Conservation (phyloP, 2,888 invertebrate genomes). For the Parthenolecanium corni region DNA sequence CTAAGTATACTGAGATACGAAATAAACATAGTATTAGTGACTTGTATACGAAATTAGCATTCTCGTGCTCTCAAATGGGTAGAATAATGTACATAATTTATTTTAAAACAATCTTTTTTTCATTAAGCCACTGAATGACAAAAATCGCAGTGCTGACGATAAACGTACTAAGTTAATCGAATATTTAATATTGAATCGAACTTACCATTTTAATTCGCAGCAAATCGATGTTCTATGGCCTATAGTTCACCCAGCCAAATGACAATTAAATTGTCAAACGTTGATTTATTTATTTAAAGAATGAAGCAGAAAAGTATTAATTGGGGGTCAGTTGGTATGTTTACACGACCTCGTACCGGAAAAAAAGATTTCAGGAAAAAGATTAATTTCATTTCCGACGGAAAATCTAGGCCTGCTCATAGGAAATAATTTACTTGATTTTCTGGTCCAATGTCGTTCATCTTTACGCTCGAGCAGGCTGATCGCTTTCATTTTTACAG, state of each 20-base stretch:
- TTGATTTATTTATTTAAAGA: background rate
- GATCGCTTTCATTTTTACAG: slow-evolving; percentile 20
- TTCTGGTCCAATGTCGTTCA: slow-evolving; percentile 17
- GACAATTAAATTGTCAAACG: background rate
- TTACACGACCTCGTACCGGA: slow-evolving; percentile 10
- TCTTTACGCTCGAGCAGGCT: slow-evolving; percentile 1
- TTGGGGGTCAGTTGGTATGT: slow-evolving; percentile 7
- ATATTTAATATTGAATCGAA: too few species aligned
- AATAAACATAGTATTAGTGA: too few species aligned
- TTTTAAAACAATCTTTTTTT: too few species aligned
- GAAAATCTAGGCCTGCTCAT: background rate
- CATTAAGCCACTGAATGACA: too few species aligned
- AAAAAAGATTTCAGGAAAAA: slow-evolving; percentile 1
- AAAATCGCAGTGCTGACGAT: too few species aligned
- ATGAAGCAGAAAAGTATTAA: slow-evolving; percentile 3
- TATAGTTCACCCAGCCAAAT: background rate
- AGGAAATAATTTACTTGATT: slow-evolving; percentile 4
- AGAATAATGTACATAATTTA: too few species aligned
- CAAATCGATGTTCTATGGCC: background rate
- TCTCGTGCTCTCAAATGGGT: too few species aligned
- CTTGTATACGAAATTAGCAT: too few species aligned
- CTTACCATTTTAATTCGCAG: background rate
- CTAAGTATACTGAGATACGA: too few species aligned
- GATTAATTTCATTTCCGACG: slow-evolving; percentile 11
- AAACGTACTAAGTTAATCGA: too few species aligned